Evolutionary conservation across 2,888 invertebrate genomes (phyloP).

Genomic region (Argyresthia goedartella): DNA sequence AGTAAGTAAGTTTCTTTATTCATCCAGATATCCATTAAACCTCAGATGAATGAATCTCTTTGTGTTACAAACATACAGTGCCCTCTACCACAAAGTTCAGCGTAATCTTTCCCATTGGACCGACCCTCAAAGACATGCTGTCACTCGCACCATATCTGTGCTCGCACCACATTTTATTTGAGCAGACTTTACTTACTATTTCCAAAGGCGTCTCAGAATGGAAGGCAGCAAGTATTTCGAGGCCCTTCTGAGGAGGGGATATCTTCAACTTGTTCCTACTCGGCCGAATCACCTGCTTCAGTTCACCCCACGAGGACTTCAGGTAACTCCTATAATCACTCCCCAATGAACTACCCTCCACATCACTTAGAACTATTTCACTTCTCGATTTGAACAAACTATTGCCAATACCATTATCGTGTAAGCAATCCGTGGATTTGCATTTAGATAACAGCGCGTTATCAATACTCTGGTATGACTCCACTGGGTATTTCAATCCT

Average conservation of each 20-base stretch:
- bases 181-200: conserved; percentile 27
- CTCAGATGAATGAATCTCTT: no score
- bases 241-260: conserved; percentile 26
- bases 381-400: conserved; percentile 28
- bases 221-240: conserved; percentile 32
- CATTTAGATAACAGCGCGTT: conserved; percentile 22
- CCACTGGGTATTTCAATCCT: background rate
- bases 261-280: conserved; percentile 35
- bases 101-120: no score
- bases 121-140: no score
- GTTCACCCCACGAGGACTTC: conserved; percentile 32
- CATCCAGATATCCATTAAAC: no score
- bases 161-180: no score
- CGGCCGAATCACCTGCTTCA: conserved; percentile 31
- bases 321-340: conserved; percentile 14
- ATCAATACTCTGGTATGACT: conserved; percentile 15
- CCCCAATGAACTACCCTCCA: conserved; percentile 8
- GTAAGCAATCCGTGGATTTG: conserved; percentile 28
- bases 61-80: no score
- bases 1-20: no score
- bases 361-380: conserved; percentile 23
- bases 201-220: conserved; percentile 42
- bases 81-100: no score
- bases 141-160: no score
- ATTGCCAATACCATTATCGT: conserved; percentile 11